Conservation (phyloP, 2,113 vertebrate species). For the Amblyornis subalaris region DNA sequence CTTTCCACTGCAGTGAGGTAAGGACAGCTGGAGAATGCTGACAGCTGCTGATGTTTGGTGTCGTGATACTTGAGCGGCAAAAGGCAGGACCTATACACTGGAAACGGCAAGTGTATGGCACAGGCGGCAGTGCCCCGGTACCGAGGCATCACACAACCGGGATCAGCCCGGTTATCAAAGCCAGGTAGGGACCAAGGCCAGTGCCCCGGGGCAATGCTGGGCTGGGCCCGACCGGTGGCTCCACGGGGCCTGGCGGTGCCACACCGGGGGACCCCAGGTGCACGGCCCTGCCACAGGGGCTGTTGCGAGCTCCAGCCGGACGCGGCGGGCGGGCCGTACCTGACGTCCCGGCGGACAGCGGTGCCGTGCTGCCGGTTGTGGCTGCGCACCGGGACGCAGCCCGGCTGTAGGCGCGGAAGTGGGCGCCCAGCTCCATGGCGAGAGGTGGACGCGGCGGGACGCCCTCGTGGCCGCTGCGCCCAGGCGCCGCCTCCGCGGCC, state of each 20-base stretch:
- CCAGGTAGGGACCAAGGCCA: neutral
- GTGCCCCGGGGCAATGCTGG: neutral
- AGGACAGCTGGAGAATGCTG: neutral
- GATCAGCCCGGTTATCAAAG: neutral
- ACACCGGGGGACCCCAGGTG: neutral
- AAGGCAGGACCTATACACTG: neutral
- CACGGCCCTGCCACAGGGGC: neutral
- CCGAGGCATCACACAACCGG: neutral
- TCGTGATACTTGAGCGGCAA: neutral
- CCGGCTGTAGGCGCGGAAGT: neutral
- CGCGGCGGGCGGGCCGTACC: neutral
- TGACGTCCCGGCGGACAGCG: neutral
- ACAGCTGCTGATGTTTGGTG: too few relatives aligned
- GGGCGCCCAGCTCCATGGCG: neutral
- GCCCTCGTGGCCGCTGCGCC: rapidly evolving
- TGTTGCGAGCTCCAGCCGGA: neutral
- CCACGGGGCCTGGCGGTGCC: neutral
- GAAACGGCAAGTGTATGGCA: rapidly evolving
- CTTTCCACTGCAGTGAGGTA: neutral
- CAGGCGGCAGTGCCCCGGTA: neutral
- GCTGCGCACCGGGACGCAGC: neutral
- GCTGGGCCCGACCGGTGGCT: neutral
- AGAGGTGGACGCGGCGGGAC: rapidly evolving
- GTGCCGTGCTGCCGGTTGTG: neutral
- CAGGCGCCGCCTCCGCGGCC: neutral